Evolutionary conservation across 2,113 vertebrate species (phyloP), one percentile per base, ranked within the genome.

Genomic region (Dendrocopos noguchii): DNA sequence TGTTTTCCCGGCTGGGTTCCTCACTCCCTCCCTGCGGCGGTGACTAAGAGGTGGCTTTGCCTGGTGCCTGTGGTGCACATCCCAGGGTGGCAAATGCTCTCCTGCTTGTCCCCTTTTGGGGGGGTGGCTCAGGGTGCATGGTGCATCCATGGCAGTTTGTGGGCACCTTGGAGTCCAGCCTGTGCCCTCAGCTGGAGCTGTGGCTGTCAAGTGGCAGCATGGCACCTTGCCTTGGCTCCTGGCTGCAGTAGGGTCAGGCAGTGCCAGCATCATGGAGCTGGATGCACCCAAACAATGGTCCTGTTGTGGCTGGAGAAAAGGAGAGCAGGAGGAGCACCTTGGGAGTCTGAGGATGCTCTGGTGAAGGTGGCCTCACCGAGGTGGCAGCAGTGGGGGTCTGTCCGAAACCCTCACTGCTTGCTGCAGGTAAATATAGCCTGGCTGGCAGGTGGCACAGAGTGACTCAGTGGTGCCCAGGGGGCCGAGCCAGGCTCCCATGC

Each of bases 1-100:
- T 24, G 74, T 91, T 60, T 75, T 92, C 95, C 93, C 56, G 0
- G 91, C 80, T 95, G 2, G 10, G 84, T 95, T 96, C 91, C 91
- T 90, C 86, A 79, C 36, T 82, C 76, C 71, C 8, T 91, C 75
- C 50, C 57, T 15, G 80, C 4, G 25, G 91, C 29, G 28, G 10
- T 93, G 92, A 91, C 68, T 84, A 64, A 64, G 87, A 74, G 60
- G 77, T 18, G 14, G 84, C 59, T 94, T 90, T 24, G 20, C 90
- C 70, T 36, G 0, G 56, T 24, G 74, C 81, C 52, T 1, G 2
- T 2, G 3, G 28, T 53, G 78, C 84, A 6, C 7, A 80, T 36
- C 78, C 34, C 0, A 1, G 84, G 42, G 34, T 12, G 22, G 60
- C 70, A 13, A 84, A 66, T 2, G 1, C 22, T 27, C 19, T 57